Evolutionary conservation across 2,113 vertebrate species (phyloP).

Genomic region (Larimichthys crocea): DNA sequence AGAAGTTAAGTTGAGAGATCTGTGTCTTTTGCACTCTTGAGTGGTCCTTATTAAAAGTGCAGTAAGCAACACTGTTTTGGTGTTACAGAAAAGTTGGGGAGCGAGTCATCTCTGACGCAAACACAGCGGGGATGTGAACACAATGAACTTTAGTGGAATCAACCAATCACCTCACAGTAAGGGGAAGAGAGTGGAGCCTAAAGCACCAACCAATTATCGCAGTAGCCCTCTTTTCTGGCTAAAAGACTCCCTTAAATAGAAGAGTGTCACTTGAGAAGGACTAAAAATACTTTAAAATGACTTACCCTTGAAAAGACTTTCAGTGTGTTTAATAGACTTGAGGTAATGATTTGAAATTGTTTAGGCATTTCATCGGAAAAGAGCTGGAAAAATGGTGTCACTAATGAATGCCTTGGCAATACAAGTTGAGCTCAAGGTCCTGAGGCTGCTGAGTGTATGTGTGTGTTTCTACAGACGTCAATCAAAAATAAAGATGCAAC

Average conservation of each 20-base stretch:
- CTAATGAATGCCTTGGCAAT: slow-evolving; percentile 3
- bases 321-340: slow-evolving; percentile 6
- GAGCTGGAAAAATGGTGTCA: background rate
- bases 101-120: background rate
- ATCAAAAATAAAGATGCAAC: slow-evolving; percentile 38
- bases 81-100: background rate
- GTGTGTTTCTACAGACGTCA: slow-evolving; percentile 35
- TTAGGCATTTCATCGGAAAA: slow-evolving; percentile 19
- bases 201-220: slow-evolving; percentile 8
- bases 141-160: background rate
- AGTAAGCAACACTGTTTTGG: background rate
- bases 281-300: slow-evolving; percentile 13
- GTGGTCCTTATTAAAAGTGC: background rate
- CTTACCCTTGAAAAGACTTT: slow-evolving; percentile 10
- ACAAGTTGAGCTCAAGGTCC: slow-evolving; percentile 23
- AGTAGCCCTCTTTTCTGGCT: background rate
- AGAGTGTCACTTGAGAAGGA: background rate
- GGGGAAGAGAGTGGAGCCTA: background rate
- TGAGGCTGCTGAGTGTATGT: slow-evolving; percentile 10
- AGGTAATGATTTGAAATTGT: slow-evolving; percentile 5
- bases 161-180: background rate
- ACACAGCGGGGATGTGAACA: background rate
- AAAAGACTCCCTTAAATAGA: background rate
- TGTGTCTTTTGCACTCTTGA: background rate
- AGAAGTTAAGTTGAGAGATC: background rate